phyloP scores from a whole-genome alignment of 2,888 invertebrate species.

The Pyrgus malvae region DNA sequence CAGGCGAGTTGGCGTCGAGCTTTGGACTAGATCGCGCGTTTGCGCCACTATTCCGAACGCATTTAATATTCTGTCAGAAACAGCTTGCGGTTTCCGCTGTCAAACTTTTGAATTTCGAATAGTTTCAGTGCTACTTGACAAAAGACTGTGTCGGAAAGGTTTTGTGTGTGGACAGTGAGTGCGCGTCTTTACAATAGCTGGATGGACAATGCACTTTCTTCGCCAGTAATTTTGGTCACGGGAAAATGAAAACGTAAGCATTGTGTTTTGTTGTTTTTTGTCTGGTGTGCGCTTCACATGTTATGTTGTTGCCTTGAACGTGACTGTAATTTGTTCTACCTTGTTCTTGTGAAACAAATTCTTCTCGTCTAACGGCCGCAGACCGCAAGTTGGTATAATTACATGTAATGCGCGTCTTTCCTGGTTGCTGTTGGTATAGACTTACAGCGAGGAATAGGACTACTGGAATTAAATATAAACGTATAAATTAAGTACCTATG shows the following conservation, averaged over 20 bases:
- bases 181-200: constrained; percentile 48
- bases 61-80: constrained; percentile 24
- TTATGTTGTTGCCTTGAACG: constrained; percentile 23
- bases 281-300: constrained; percentile 7
- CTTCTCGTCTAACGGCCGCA: constrained; percentile 34
- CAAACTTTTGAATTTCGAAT: constrained; percentile 33
- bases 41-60: constrained; percentile 54
- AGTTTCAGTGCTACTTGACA: constrained; percentile 34
- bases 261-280: constrained; percentile 50
- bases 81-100: constrained; percentile 21
- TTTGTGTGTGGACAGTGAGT: constrained; percentile 53
- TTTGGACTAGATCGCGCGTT: constrained; percentile 75
- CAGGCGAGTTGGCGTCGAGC: constrained; percentile 72
- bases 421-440: constrained; percentile 29
- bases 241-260: constrained; percentile 78
- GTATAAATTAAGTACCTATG: too few relatives aligned
- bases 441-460: constrained; percentile 6
- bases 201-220: constrained; percentile 63
- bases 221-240: constrained; percentile 64
- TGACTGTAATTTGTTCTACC: constrained; percentile 23
- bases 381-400: constrained; percentile 51
- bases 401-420: constrained; percentile 34
- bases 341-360: constrained; percentile 26
- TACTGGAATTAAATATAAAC: constrained; percentile 9
- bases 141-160: constrained; percentile 40